Percentiles rank a stretch among this genome's conserved stretches.
phyloP scores from a whole-genome alignment of 2,113 vertebrate genomes.

The Ailurus styani region DNA sequence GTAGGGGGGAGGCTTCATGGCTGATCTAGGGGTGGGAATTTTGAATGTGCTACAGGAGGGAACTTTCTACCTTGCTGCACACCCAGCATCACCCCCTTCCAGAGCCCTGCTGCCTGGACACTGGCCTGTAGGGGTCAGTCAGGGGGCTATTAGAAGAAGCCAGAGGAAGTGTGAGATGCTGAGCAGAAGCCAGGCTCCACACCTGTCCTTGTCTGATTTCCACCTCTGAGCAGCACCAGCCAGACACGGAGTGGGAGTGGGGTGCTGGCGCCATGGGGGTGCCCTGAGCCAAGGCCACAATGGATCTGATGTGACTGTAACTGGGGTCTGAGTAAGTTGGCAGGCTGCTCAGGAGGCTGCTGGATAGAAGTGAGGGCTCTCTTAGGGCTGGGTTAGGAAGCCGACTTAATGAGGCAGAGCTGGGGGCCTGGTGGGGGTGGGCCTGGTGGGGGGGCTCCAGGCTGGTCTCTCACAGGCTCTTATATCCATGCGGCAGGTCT shows the following conservation, averaged over 20 bases:
- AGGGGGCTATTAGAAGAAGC: background rate
- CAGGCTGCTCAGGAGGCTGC: background rate
- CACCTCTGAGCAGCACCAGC: background rate
- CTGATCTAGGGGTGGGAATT: background rate
- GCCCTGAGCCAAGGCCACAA: rapidly evolving
- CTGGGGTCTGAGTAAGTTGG: background rate
- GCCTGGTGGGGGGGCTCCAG: background rate
- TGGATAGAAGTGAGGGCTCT: background rate
- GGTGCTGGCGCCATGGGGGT: no score
- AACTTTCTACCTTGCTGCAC: background rate
- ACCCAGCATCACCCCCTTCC: background rate
- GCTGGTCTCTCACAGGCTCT: constrained; percentile 13
- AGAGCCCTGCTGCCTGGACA: background rate
- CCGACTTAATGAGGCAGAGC: background rate
- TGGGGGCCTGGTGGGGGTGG: background rate
- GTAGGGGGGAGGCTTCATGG: constrained; percentile 70
- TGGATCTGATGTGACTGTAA: background rate
- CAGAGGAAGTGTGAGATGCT: background rate
- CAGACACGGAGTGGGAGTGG: rapidly evolving
- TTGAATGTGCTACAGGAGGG: background rate
- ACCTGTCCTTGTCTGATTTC: background rate
- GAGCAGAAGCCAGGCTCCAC: background rate
- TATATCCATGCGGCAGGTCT: constrained; percentile 73
- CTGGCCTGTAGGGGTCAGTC: background rate
- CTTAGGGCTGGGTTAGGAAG: background rate